Evolutionary conservation across 1,140 invertebrate genomes (phyloP).

Genomic region (Yoshiicerus persimilis): DNA sequence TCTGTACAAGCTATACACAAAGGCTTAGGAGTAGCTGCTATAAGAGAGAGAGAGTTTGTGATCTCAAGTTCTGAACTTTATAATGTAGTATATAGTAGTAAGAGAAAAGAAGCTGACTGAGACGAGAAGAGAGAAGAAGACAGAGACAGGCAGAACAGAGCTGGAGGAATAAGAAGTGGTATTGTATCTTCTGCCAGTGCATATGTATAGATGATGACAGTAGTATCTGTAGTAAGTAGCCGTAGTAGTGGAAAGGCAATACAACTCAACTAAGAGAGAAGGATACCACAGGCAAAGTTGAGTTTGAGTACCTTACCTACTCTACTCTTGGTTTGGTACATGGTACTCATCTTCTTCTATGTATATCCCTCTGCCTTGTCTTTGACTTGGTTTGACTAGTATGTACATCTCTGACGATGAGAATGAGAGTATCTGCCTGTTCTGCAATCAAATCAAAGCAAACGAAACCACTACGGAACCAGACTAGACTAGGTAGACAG

Average conservation of each 20-base stretch:
- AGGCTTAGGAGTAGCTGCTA: not conserved
- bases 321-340: not conserved
- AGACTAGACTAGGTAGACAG: not conserved
- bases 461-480: not conserved
- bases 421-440: not conserved
- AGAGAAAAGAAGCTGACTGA: not conserved
- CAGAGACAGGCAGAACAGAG: not conserved
- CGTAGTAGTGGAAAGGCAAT: not conserved
- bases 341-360: not conserved
- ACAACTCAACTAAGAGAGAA: not conserved
- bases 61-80: not conserved
- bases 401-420: not conserved
- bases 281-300: not conserved
- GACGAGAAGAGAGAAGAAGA: not conserved
- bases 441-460: not conserved
- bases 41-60: not conserved
- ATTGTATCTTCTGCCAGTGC: not conserved
- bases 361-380: not conserved
- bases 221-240: not conserved
- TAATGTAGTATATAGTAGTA: not conserved
- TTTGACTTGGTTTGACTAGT: not conserved
- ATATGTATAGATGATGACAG: not conserved
- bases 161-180: not conserved
- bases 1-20: not conserved
- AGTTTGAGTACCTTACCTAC: not conserved